phyloP scores from a whole-genome alignment of 2,888 invertebrate genomes.

The Melanophora roralis region DNA sequence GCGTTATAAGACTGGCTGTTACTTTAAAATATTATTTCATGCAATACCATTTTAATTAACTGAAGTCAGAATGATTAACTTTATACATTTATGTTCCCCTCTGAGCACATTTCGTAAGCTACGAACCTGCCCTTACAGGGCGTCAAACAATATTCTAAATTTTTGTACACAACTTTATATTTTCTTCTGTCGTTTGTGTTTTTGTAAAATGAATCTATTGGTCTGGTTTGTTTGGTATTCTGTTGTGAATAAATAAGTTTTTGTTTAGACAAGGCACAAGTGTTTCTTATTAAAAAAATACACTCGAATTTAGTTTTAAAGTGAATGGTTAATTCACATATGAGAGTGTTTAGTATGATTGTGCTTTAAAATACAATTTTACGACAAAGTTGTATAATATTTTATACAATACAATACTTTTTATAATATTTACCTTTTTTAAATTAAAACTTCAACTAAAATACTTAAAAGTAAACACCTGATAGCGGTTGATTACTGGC shows the following conservation, averaged over 20 bases:
- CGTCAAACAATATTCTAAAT: background rate
- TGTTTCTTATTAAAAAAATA: slow-evolving; percentile 23
- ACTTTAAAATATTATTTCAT: no score
- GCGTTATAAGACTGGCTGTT: no score
- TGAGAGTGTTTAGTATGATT: background rate
- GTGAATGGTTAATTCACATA: background rate
- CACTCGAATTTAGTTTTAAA: no score
- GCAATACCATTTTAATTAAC: no score
- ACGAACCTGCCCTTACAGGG: background rate
- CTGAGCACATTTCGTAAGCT: background rate
- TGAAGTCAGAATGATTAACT: no score
- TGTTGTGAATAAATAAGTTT: slow-evolving; percentile 36
- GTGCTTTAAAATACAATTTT: slow-evolving; percentile 18
- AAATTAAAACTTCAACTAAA: slow-evolving; percentile 21
- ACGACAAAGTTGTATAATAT: no score
- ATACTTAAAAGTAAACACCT: slow-evolving; percentile 29
- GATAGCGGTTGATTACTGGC: slow-evolving; percentile 54
- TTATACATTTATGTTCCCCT: background rate
- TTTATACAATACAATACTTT: no score
- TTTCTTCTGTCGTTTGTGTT: background rate
- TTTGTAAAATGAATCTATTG: slow-evolving; percentile 19
- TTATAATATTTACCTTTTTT: slow-evolving; percentile 55
- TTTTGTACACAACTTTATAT: background rate
- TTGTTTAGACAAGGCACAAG: slow-evolving; percentile 57
- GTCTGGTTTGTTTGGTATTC: background rate